Base-by-base conservation (phyloP, 2,888 invertebrate species). In the Eilema depressum region DNA sequence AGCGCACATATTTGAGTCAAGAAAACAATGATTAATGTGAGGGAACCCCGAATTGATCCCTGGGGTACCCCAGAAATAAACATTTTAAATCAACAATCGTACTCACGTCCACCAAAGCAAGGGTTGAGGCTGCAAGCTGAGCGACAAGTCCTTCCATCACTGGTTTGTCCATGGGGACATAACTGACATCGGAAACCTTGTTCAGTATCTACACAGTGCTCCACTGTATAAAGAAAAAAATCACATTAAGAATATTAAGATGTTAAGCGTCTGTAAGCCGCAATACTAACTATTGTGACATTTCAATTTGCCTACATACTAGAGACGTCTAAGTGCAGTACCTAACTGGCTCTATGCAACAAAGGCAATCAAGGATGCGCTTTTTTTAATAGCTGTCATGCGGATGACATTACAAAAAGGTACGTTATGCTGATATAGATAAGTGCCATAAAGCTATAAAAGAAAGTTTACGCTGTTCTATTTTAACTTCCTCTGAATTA, bases 121-220 rank as follows among this genome's bases (percentile, higher is more conserved):
- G 95, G 95, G 75, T 94, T 94, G 76, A 97, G 96, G 56, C 95
- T 96, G 86, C 98, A 98, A 0, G 97, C 96, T n/a, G 97, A 96
- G 57, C 94, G 96, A 89, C 99, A 99, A 30, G 94, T 96, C 78
- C 96, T 95, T 23, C 98, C 98, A 86, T 98, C 97, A 26, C 98
- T 98, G 76, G 96, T 95, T 88, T 96, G 96, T 67, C 97, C 97
- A 17, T 95, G 92, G 0, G 98, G 98, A 91, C 98, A 98, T 37
- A 96, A 93, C 68, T 97, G 97, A 86, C 98, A 98, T 59, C 96
- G 96, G 77, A 96, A 97, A 12, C 98, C 98, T 73, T 96, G 95
- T 0, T 96, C 95, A 0, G 97, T 96, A 82, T 97, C 97, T 69
- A 96, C 94, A 86, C 97, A 97, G 75, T 96, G 96, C 75, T 97